Percentiles rank a stretch among this genome's conserved stretches.
Evolutionary conservation across 2,797 vertebrate species (phyloP).

Genomic region (Eptatretus atami): DNA sequence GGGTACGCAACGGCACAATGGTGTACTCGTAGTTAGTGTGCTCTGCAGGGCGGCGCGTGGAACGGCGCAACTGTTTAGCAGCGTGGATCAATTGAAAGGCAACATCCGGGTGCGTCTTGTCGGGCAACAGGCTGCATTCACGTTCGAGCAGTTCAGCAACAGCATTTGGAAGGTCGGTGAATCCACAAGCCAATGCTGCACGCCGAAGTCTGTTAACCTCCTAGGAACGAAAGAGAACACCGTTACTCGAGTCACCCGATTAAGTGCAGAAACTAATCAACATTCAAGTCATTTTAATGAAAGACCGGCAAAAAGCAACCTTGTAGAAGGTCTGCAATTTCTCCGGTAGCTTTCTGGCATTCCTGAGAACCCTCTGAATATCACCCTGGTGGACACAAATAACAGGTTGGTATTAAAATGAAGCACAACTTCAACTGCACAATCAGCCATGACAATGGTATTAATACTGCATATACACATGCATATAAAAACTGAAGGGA

Average conservation of each 20-base stretch:
- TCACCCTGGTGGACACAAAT: conserved; percentile 32
- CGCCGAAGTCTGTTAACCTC: conserved; percentile 79
- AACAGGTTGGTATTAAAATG: background rate
- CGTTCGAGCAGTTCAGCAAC: conserved; percentile 72
- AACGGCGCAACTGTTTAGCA: conserved; percentile 68
- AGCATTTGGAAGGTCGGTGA: conserved; percentile 72
- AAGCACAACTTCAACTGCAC: background rate
- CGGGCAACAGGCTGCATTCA: conserved; percentile 68
- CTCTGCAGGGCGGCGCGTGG: conserved; percentile 46
- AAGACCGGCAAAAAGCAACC: conserved; percentile 17
- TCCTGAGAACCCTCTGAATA: conserved; percentile 92
- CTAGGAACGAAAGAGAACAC: conserved; percentile 14
- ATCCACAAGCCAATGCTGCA: conserved; percentile 73
- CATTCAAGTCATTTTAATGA: no score
- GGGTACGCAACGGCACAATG: conserved; percentile 64
- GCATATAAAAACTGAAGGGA: no score
- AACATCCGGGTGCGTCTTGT: conserved; percentile 67
- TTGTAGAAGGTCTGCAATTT: conserved; percentile 98
- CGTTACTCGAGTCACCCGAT: no score
- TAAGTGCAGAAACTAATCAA: no score
- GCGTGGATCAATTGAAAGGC: conserved; percentile 82
- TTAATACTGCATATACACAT: no score
- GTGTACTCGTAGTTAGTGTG: conserved; percentile 60
- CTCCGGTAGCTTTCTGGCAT: conserved; percentile 81
- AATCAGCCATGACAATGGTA: background rate